Evolutionary conservation across 2,888 invertebrate genomes (phyloP), one percentile per base, ranked within the genome.

Genomic region (Phragmatobia fuliginosa): DNA sequence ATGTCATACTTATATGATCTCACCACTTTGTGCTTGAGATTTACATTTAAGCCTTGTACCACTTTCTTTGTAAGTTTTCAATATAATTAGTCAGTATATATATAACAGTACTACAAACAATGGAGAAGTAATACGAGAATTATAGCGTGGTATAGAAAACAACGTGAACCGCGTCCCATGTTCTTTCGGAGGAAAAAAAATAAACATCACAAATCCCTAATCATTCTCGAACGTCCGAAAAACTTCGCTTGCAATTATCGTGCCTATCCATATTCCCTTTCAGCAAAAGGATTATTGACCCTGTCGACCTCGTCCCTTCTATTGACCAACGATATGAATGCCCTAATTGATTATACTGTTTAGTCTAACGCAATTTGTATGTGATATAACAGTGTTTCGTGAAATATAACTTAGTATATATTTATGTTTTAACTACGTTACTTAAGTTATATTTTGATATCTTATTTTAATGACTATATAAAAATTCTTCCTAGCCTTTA

Each of bases 291-390:
- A 69, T 56, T 56, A 56, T 56, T 70, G 70, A 62, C 61, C 72
- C 58, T 62, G 58, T 67, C 49, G 31, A 36, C 68, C 61, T 64
- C 64, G 38, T 56, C 67, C 64, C n/a, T 60, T 33, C 68, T 45
- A 70, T 74, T 70, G 79, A 71, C 60, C 49, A 52, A 33, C 66
- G 73, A 67, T 76, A 79, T 76, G 68, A 75, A 76, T 70, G 69
- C 71, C 74, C 56, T 67, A 73, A 79, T 79, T 79, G 76, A 81
- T 81, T 76, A 62, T 33, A 25, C 38, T 63, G 67, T 73, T 52
- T 73, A 71, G 70, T 49, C 77, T 62, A 67, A 71, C 66, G 74
- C 73, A 64, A 74, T 79, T 79, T 66, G 60, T 52, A 21, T 66
- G 14, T 10, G 36, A 25, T 16, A 16, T 10, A 25, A 16, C 11